A percentile compares a stretch with the other conserved stretches of the same genome.
These are phyloP conservation scores for Oegoconia quadripuncta DNA, from an alignment of 2,888 invertebrate species.

Conservation along the genomic window DNA sequence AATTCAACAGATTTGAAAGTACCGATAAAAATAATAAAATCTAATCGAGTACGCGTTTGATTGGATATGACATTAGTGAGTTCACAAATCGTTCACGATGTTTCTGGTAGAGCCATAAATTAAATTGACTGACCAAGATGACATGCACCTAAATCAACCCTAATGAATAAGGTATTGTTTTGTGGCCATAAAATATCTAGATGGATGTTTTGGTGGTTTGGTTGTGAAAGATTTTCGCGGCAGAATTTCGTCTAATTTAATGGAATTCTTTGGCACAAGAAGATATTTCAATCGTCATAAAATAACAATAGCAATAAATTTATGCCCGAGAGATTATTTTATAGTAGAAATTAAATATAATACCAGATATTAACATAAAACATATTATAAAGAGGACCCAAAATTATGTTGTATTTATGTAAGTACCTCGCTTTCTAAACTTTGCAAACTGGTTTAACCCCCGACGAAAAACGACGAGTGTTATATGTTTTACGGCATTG, in stretches of 20 bases:
- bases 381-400: too few relatives aligned
- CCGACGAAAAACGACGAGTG: too few relatives aligned
- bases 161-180: conserved; percentile 33
- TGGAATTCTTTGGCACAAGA: conserved; percentile 30
- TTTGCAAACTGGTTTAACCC: too few relatives aligned
- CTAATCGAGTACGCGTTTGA: conserved; percentile 7
- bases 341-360: too few relatives aligned
- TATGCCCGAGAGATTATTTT: too few relatives aligned
- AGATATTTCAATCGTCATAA: conserved; percentile 38
- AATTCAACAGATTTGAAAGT: conserved; percentile 6
- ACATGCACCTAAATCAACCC: conserved; percentile 19
- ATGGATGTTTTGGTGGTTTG: conserved; percentile 36
- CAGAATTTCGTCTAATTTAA: conserved; percentile 43
- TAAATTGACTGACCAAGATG: too few relatives aligned
- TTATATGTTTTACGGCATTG: too few relatives aligned
- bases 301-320: conserved; percentile 26
- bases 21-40: conserved; percentile 10
- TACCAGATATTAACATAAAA: too few relatives aligned
- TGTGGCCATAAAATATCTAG: conserved; percentile 19
- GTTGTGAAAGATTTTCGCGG: background rate
- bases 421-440: too few relatives aligned
- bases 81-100: conserved; percentile 1
- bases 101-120: too few relatives aligned
- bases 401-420: too few relatives aligned
- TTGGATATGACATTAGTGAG: background rate